Conservation (phyloP, 2,113 vertebrate genomes). For the Dunckerocampus dactyliophorus region DNA sequence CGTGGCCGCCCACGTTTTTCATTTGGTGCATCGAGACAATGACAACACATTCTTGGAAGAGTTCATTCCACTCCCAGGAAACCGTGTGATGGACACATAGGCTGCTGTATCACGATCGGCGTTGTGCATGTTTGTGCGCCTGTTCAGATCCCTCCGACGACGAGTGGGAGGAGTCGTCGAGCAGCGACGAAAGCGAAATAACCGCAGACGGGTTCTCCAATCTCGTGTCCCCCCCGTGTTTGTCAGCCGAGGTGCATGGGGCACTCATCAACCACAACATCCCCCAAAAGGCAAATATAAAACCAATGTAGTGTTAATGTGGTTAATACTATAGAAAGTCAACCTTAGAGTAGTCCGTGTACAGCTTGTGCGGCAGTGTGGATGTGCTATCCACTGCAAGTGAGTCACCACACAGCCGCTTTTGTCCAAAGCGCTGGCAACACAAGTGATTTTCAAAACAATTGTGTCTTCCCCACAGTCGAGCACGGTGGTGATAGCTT, state of each 20-base stretch:
- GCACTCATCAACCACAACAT: constrained; percentile 82
- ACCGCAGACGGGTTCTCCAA: constrained; percentile 74
- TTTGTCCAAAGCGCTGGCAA: no score
- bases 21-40: background rate
- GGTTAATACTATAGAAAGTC: no score
- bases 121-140: background rate
- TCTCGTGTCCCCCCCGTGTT: constrained; percentile 88
- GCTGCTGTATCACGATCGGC: background rate
- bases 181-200: constrained; percentile 89
- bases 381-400: no score
- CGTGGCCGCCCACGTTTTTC: constrained; percentile 17
- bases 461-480: no score
- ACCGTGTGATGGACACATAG: background rate
- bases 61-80: no score
- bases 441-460: no score
- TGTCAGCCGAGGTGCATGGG: constrained; percentile 86
- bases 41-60: background rate
- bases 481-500: no score
- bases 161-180: constrained; percentile 93
- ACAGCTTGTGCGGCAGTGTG: no score
- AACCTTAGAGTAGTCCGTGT: no score
- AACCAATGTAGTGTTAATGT: background rate
- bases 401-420: no score
- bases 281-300: constrained; percentile 82
- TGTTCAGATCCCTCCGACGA: constrained; percentile 86